Evolutionary conservation across 2,888 invertebrate genomes (phyloP), one percentile per base, ranked within the genome.

Genomic region (Melipona beecheii): DNA sequence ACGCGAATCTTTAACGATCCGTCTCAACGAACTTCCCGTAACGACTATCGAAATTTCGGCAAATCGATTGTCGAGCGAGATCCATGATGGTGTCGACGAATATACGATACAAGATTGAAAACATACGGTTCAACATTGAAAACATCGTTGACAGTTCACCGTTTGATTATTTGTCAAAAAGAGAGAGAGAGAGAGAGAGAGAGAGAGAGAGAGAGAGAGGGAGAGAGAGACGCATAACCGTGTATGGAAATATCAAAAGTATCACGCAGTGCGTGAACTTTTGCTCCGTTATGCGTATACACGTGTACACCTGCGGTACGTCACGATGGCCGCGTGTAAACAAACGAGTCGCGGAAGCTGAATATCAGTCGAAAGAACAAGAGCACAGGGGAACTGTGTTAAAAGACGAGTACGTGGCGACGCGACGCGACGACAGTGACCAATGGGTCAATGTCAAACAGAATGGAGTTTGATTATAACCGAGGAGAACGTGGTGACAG

Each of bases 281-380:
- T 69, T 31, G 49, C 52, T 27, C 54, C 72, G 78, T 68, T 73
- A 70, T 56, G 72, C 74, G 74, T 36, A 68, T 76, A 78, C 88
- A 88, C 85, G 89, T 89, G 89, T 81, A 64, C 27, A 27, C 78
- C 75, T 56, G 75, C 56, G 68, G 69, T 68, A 86, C 78, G 88
- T 87, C 84, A 84, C 79, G 68, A 83, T 77, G 80, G 80, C 80
- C 56, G 86, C 78, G 81, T 76, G 89, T 89, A 89, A 89, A 89
- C 89, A 89, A 89, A 89, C 89, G 65, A 24, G 62, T 54, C 50
- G 58, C 19, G 54, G 56, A 52, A 73, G 58, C 71, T 9, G 2
- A 43, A 43, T 31, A 31, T 9, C 43, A 9, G 78, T 71, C 64
- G 77, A 78, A 73, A 64, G 43, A 60, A n/a, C 49, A 60, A 31